A percentile compares a stretch with the other conserved stretches of the same genome.
phyloP scores from a whole-genome alignment of 1,140 invertebrate species.

The Drosophila ohnishii region DNA sequence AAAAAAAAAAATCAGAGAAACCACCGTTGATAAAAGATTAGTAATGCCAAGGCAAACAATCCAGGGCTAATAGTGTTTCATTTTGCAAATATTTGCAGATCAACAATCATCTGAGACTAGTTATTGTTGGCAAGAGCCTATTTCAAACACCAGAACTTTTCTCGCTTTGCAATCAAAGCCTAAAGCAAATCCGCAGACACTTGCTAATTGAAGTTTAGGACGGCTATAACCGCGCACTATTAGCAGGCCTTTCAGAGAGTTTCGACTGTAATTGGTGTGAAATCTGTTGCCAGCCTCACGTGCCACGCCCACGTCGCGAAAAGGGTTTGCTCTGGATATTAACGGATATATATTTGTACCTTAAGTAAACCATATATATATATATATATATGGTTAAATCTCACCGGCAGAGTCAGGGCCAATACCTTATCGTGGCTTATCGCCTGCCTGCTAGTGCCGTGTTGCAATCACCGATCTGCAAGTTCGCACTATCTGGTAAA shows the following conservation, averaged over 20 bases:
- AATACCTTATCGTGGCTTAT: conserved; percentile 48
- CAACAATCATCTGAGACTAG: conserved; percentile 8
- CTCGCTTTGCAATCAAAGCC: conserved; percentile 20
- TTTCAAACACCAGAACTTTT: conserved; percentile 5
- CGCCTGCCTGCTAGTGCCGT: conserved; percentile 17
- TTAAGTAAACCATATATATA: neutral
- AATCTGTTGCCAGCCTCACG: conserved; percentile 38
- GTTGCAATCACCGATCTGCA: conserved; percentile 42
- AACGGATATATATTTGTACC: conserved; percentile 17
- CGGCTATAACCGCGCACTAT: conserved; percentile 37
- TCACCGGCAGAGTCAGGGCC: conserved; percentile 17
- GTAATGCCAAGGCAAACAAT: conserved; percentile 6
- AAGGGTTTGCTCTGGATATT: conserved; percentile 40
- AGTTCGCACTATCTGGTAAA: conserved; percentile 36
- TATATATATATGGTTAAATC: neutral
- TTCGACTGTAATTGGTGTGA: conserved; percentile 54
- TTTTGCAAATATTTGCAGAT: conserved; percentile 18
- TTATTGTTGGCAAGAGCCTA: neutral
- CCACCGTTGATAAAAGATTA: neutral
- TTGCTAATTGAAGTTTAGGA: conserved; percentile 63
- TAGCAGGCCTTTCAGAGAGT: conserved; percentile 19
- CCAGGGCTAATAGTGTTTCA: conserved; percentile 12
- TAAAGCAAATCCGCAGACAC: conserved; percentile 28
- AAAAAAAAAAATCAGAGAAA: neutral
- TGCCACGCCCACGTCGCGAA: conserved; percentile 8